Evolutionary conservation across 2,797 vertebrate genomes (phyloP).

Genomic region (Coregonus ussuriensis): DNA sequence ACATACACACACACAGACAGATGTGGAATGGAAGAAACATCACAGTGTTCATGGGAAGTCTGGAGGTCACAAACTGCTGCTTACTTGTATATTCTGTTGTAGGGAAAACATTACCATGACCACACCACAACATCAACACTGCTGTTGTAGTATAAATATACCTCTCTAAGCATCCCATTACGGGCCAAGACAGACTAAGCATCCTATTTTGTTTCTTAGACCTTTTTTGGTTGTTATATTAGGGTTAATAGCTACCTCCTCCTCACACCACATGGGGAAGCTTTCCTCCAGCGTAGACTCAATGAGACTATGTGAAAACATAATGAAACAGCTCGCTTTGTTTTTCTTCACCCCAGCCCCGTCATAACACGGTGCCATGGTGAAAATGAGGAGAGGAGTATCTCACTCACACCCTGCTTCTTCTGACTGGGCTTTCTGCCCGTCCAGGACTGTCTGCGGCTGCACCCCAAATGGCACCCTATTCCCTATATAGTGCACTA

Average conservation of each 20-base stretch:
- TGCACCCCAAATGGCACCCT: background rate
- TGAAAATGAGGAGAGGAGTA: slow-evolving; percentile 10
- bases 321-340: slow-evolving; percentile 25
- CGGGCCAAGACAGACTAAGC: slow-evolving; percentile 2
- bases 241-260: slow-evolving; percentile 21
- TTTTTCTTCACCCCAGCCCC: slow-evolving; percentile 35
- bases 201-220: background rate
- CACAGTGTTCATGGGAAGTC: slow-evolving; percentile 30
- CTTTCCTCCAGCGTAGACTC: no score
- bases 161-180: slow-evolving; percentile 19
- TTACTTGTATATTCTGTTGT: slow-evolving; percentile 20
- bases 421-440: slow-evolving; percentile 5
- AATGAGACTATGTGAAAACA: slow-evolving; percentile 9
- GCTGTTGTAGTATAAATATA: slow-evolving; percentile 37
- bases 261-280: slow-evolving; percentile 40
- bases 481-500: background rate
- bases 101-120: slow-evolving; percentile 4
- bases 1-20: background rate
- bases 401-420: background rate
- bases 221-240: slow-evolving; percentile 4
- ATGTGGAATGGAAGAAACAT: slow-evolving; percentile 42
- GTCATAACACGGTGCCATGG: slow-evolving; percentile 37
- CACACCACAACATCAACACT: slow-evolving; percentile 5
- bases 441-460: background rate
- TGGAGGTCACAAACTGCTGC: slow-evolving; percentile 27